Evolutionary conservation across 2,888 invertebrate genomes (phyloP).

Genomic region (Endomychus coccineus): DNA sequence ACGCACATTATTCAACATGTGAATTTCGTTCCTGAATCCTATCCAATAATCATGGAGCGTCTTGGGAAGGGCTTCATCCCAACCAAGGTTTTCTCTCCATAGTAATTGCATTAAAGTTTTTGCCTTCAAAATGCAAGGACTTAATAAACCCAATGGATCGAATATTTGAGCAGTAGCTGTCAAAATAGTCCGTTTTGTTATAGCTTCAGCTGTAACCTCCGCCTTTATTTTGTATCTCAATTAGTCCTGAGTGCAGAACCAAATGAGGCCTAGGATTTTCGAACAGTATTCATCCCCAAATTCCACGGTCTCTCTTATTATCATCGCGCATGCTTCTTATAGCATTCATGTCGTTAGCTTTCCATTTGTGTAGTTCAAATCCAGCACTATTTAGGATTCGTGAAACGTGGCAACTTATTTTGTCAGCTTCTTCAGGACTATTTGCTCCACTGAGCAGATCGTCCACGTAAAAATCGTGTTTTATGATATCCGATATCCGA

Average conservation of each 20-base stretch:
- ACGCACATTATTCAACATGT: constrained; percentile 10
- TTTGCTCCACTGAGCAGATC: constrained; percentile 17
- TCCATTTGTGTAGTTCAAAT: constrained; percentile 20
- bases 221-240: constrained; percentile 1
- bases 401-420: constrained; percentile 11
- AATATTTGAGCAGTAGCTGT: constrained; percentile 22
- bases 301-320: no score
- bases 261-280: constrained; percentile 7
- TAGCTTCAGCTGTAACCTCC: not conserved
- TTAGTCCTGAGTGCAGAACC: constrained; percentile 1
- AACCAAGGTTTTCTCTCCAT: constrained; percentile 20
- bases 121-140: constrained; percentile 18
- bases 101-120: constrained; percentile 24
- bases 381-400: constrained; percentile 12
- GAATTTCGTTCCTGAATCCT: constrained; percentile 11
- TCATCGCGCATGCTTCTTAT: no score
- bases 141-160: constrained; percentile 23
- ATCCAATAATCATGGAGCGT: constrained; percentile 15
- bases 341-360: no score
- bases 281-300: constrained; percentile 6
- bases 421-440: no score
- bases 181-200: constrained; percentile 18
- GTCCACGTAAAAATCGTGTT: constrained; percentile 18
- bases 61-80: constrained; percentile 21
- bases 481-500: constrained; percentile 13